phyloP scores from a whole-genome alignment of 2,888 invertebrate genomes.

The Drosophila mulleri region DNA sequence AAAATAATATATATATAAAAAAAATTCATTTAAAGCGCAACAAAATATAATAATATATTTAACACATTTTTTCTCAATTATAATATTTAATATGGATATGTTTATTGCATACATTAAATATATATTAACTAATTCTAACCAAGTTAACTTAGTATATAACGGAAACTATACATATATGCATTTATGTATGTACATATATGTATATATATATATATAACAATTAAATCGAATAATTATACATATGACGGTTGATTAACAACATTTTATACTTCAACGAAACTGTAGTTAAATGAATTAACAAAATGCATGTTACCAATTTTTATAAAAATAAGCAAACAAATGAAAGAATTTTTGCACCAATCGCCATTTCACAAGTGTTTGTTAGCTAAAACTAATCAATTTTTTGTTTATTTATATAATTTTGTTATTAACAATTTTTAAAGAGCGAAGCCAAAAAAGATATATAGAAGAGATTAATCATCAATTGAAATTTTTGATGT shows the following conservation, averaged over 20 bases:
- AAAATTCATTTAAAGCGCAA: background rate
- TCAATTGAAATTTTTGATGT: too few relatives aligned
- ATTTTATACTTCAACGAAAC: conserved; percentile 51
- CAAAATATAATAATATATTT: conserved; percentile 11
- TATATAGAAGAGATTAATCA: too few relatives aligned
- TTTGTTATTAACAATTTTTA: too few relatives aligned
- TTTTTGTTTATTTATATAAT: too few relatives aligned
- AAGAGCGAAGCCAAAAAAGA: too few relatives aligned
- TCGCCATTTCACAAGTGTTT: conserved; percentile 52
- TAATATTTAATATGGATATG: conserved; percentile 36
- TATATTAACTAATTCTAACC: conserved; percentile 53
- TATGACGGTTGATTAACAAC: conserved; percentile 49
- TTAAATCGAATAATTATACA: conserved; percentile 56
- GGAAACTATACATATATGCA: background rate
- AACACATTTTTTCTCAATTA: conserved; percentile 48
- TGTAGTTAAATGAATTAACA: conserved; percentile 57
- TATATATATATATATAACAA: background rate
- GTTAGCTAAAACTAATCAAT: conserved; percentile 55
- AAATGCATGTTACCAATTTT: conserved; percentile 60
- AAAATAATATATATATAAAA: background rate
- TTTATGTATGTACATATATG: background rate
- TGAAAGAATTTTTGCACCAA: conserved; percentile 51
- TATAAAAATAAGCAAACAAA: conserved; percentile 50
- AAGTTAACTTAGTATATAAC: conserved; percentile 54
- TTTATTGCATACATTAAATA: conserved; percentile 43